These are phyloP conservation scores for Drosophila ezoana DNA, from an alignment of 2,888 invertebrate genomes.

Conservation along the genomic window DNA sequence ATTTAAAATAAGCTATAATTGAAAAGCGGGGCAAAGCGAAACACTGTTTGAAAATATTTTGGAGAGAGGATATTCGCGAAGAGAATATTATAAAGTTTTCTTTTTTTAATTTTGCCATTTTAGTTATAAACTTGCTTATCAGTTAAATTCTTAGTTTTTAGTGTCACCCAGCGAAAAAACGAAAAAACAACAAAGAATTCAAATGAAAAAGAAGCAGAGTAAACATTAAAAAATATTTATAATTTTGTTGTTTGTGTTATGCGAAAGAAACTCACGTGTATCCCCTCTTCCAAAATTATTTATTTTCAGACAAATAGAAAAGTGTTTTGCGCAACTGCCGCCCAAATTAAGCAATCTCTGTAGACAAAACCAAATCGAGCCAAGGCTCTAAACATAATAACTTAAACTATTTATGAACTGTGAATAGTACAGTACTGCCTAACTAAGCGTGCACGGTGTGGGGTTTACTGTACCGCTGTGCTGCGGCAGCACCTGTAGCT, in stretches of 20 bases:
- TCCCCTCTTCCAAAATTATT: constrained; percentile 85
- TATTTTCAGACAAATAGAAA: constrained; percentile 83
- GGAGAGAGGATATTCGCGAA: constrained; percentile 83
- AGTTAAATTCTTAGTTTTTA: constrained; percentile 66
- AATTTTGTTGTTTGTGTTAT: constrained; percentile 75
- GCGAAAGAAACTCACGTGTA: constrained; percentile 83
- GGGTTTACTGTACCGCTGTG: constrained; percentile 68
- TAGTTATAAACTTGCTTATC: constrained; percentile 38
- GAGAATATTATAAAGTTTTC: constrained; percentile 24
- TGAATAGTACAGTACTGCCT: constrained; percentile 21
- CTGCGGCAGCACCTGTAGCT: constrained; percentile 69
- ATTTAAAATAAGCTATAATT: constrained; percentile 1
- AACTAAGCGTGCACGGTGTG: constrained; percentile 63
- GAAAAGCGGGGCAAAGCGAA: constrained; percentile 13
- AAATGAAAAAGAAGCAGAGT: constrained; percentile 40
- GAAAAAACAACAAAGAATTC: constrained; percentile 11
- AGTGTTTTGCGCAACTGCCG: constrained; percentile 76
- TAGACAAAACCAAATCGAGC: constrained; percentile 39
- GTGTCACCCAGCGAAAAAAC: constrained; percentile 35
- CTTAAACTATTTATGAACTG: constrained; percentile 18
- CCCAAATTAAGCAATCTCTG: constrained; percentile 45
- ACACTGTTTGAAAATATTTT: constrained; percentile 66
- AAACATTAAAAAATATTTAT: constrained; percentile 66
- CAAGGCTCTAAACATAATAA: constrained; percentile 11
- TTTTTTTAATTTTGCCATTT: constrained; percentile 37